Base-by-base conservation (phyloP, 2,888 invertebrate species). In the Hirtodrosophila histrioides region DNA sequence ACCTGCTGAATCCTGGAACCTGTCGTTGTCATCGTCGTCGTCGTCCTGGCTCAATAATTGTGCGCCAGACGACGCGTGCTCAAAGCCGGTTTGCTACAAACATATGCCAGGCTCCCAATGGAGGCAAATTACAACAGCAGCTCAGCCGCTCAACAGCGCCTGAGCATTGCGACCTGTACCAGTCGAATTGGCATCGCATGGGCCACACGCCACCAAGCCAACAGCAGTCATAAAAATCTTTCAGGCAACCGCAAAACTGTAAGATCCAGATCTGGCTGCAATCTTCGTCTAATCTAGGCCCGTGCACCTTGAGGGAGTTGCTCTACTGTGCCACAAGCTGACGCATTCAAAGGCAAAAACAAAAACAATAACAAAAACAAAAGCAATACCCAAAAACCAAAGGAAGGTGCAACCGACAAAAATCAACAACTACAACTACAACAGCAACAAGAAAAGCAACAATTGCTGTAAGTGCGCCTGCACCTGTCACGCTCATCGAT, bases 1-100 rank as follows among this genome's bases (percentile, higher is more conserved):
- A 84, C 83, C 84, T 84, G 86, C 84, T 84, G 87, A 86, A 78
- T 82, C 82, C 84, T 84, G 85, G 65, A 84, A 84, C 84, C 84
- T 85, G 84, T 84, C 84, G 78, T 65, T 69, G 66, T 77, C 79
- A 51, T 70, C 66, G 56, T 48, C 57, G 9, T 27, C 31, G 9
- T 50, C 43, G 69, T 69, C 69, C 75, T 75, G 78, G 83, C 82
- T 72, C 83, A 86, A 82, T 85, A 85, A 85, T 85, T 86, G 85
- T 76, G 82, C 70, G 73, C 76, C 80, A 85, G 85, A 84, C 85
- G 70, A 84, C 83, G 83, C 82, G 87, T 83, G 87, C 87, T 85
- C 87, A 78, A 70, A 85, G 78, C 87, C 85, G 86, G 85, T 84
- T 84, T 84, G 55, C 46, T 29, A 62, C 63, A 55, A 74, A 82